Conservation (phyloP, 2,113 vertebrate species). For the Chloroceryle aenea region DNA sequence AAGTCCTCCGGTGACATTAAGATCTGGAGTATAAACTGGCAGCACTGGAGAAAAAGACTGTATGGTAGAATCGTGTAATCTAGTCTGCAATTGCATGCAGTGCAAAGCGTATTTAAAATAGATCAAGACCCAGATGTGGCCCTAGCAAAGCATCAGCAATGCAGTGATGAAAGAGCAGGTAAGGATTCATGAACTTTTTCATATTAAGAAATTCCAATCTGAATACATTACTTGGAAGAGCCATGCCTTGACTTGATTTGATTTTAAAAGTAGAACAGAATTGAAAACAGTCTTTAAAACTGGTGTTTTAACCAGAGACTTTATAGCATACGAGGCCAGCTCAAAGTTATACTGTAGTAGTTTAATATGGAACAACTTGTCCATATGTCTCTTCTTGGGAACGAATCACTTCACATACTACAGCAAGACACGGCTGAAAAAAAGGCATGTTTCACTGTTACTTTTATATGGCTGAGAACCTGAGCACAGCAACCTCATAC, state of each 20-base stretch:
- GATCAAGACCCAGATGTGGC: not conserved
- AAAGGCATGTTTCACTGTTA: slow-evolving; percentile 70
- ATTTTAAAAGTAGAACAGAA: slow-evolving; percentile 42
- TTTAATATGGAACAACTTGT: slow-evolving; percentile 59
- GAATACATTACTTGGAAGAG: slow-evolving; percentile 23
- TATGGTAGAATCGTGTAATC: not conserved
- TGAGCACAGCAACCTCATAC: slow-evolving; percentile 51
- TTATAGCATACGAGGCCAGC: not conserved
- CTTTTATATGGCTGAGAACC: slow-evolving; percentile 62
- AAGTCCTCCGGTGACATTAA: slow-evolving; percentile 29
- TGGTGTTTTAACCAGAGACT: not conserved
- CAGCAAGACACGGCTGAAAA: slow-evolving; percentile 42
- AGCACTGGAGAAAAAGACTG: not conserved
- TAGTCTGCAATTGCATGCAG: not conserved
- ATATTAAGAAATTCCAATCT: not conserved
- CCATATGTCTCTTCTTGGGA: slow-evolving; percentile 57
- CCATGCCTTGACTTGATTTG: slow-evolving; percentile 14
- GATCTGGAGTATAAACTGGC: slow-evolving; percentile 4
- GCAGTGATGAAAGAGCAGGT: not conserved
- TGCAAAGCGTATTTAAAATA: not conserved
- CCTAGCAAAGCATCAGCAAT: not conserved
- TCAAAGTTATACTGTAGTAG: slow-evolving; percentile 17
- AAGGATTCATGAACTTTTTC: not conserved
- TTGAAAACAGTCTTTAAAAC: slow-evolving; percentile 51
- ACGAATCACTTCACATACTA: slow-evolving; percentile 59